Conservation (phyloP, 2,888 invertebrate species). For the Rhagonycha fulva region DNA sequence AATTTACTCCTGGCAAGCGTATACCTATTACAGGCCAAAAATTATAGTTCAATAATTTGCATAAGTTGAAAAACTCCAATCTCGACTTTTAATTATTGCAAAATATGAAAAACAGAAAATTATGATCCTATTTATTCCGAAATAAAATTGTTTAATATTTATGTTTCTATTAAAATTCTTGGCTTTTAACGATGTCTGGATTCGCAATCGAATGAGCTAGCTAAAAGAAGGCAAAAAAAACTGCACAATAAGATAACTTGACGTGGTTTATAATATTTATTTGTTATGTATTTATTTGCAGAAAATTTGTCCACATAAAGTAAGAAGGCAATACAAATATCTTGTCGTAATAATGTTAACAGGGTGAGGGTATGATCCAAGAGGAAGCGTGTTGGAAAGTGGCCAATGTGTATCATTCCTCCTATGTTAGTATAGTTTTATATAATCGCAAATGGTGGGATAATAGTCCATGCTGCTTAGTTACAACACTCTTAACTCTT, state of each 20-base stretch:
- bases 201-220: conserved; percentile 15
- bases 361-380: conserved; percentile 35
- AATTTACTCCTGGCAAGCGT: background rate
- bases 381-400: conserved; percentile 50
- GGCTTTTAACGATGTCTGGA: conserved; percentile 36
- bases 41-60: background rate
- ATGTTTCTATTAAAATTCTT: conserved; percentile 42
- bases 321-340: conserved; percentile 23
- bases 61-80: background rate
- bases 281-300: conserved; percentile 18
- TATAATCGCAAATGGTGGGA: conserved; percentile 42
- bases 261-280: conserved; percentile 29
- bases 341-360: conserved; percentile 15
- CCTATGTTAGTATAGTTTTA: conserved; percentile 42
- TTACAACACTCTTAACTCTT: conserved; percentile 35
- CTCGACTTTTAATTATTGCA: background rate
- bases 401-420: conserved; percentile 46
- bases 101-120: background rate
- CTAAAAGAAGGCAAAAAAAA: conserved; percentile 14
- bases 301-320: conserved; percentile 18
- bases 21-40: background rate
- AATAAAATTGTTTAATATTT: conserved; percentile 30
- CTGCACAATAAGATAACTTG: conserved; percentile 22
- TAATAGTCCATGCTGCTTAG: conserved; percentile 45
- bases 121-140: background rate